Conservation (phyloP, 2,113 vertebrate species). For the Collichthys lucidus region DNA sequence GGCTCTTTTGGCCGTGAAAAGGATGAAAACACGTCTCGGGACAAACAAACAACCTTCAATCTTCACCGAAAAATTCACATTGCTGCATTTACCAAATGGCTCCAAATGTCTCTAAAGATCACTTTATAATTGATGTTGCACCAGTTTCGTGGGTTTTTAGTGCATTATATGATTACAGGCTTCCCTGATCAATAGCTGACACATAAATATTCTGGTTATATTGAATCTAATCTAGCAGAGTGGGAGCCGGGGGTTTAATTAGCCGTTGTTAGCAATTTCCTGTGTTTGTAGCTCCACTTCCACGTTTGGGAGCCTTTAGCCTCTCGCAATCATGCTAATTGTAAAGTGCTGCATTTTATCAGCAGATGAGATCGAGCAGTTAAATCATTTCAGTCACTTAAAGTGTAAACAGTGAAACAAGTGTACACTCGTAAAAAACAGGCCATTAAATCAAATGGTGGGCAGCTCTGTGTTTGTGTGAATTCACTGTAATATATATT, state of each 20-base stretch:
- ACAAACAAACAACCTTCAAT: slow-evolving; percentile 47
- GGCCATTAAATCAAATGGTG: slow-evolving; percentile 54
- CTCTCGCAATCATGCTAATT: slow-evolving; percentile 54
- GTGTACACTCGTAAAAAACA: slow-evolving; percentile 22
- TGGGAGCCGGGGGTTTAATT: slow-evolving; percentile 67
- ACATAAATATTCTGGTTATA: slow-evolving; percentile 52
- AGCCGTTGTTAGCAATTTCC: slow-evolving; percentile 53
- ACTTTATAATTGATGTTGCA: slow-evolving; percentile 66
- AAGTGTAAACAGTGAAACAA: slow-evolving; percentile 35
- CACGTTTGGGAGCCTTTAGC: slow-evolving; percentile 49
- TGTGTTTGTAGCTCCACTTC: slow-evolving; percentile 38
- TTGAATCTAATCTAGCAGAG: slow-evolving; percentile 63
- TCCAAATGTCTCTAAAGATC: slow-evolving; percentile 43
- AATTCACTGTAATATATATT: too few relatives aligned
- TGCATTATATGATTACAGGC: slow-evolving; percentile 61
- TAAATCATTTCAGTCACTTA: slow-evolving; percentile 40
- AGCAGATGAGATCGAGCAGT: slow-evolving; percentile 7
- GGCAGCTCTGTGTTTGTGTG: too few relatives aligned
- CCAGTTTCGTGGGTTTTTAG: slow-evolving; percentile 35
- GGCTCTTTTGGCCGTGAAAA: slow-evolving; percentile 38
- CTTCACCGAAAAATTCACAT: neutral
- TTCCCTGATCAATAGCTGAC: slow-evolving; percentile 68
- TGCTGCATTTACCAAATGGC: neutral
- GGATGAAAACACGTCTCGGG: slow-evolving; percentile 50
- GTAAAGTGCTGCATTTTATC: slow-evolving; percentile 54